Conservation (phyloP, 2,888 invertebrate genomes). For the Automeris io region DNA sequence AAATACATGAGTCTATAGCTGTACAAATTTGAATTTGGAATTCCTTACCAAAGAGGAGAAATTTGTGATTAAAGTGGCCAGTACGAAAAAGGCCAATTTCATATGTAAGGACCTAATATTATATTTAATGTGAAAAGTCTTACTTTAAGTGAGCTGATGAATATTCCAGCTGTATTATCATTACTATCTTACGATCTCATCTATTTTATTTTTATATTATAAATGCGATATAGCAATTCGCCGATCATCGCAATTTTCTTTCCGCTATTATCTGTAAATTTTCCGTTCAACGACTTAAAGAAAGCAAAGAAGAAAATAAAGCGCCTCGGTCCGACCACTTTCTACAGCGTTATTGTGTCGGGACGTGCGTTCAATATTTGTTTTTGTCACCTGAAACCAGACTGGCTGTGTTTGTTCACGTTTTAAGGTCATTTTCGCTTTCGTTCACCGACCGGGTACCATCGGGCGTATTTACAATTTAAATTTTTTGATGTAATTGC, state of each 20-base stretch:
- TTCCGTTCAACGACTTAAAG: constrained; percentile 29
- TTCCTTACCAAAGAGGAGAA: no score
- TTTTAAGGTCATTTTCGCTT: constrained; percentile 73
- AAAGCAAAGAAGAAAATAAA: constrained; percentile 35
- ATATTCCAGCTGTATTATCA: no score
- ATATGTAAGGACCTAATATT: no score
- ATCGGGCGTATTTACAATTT: constrained; percentile 32
- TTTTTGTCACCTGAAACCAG: constrained; percentile 56
- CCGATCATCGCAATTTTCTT: constrained; percentile 29
- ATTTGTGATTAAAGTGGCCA: no score
- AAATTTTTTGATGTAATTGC: constrained; percentile 21
- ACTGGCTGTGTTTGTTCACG: constrained; percentile 39
- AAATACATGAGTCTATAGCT: no score
- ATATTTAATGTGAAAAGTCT: no score
- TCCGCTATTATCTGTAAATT: constrained; percentile 42
- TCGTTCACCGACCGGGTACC: constrained; percentile 39
- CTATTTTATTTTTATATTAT: no score
- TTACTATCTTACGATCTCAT: no score
- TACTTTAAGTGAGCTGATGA: no score
- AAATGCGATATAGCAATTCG: no score
- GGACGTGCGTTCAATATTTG: constrained; percentile 51
- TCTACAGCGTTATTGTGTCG: constrained; percentile 36
- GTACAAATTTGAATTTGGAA: no score
- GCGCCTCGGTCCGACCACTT: constrained; percentile 10
- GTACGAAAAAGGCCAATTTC: no score